Evolutionary conservation across 2,888 invertebrate species (phyloP), one percentile per base, ranked within the genome.

Genomic region (Notodonta ziczac): DNA sequence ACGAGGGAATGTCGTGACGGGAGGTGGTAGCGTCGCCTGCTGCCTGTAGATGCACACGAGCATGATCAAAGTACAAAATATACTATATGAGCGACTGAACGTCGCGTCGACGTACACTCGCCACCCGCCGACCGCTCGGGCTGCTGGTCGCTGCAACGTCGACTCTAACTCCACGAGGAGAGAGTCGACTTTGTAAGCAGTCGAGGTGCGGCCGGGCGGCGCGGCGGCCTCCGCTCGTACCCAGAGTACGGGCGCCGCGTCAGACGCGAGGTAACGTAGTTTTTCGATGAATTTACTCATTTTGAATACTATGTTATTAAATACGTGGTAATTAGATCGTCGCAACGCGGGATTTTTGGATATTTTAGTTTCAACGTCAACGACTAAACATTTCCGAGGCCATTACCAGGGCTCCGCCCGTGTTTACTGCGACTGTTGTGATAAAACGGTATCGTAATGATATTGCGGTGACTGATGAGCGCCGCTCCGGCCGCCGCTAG

Each of bases 281-380:
- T 85, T 85, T 86, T 87, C 83, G 86, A 86, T 79, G 80, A 85
- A 82, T 87, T 86, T 87, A 86, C 86, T 85, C 81, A 75, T 83
- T 82, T 84, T 72, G 70, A 76, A 68, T 72, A 76, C 67, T 74
- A 70, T 72, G 72, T 78, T 77, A 67, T 69, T 72, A 65, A 69
- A 70, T 69, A 73, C 63, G 69, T 61, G 59, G 61, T 57, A 54
- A 74, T 65, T 69, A 73, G 68, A 67, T 62, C 65, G 62, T 66
- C 68, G 66, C 50, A 65, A 65, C 57, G 67, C 68, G 64, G 72
- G 66, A 69, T 70, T 67, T 70, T 68, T 59, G 42, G 62, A 66
- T 66, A 66, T 61, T 69, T 63, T 60, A 75, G 67, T 75, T 70
- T 64, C 62, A 56, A 67, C 64, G 58, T 69, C 67, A 67, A 75